These are phyloP conservation scores for Machaerirhynchus nigripectus DNA, from an alignment of 2,113 vertebrate genomes.

Conservation along the genomic window DNA sequence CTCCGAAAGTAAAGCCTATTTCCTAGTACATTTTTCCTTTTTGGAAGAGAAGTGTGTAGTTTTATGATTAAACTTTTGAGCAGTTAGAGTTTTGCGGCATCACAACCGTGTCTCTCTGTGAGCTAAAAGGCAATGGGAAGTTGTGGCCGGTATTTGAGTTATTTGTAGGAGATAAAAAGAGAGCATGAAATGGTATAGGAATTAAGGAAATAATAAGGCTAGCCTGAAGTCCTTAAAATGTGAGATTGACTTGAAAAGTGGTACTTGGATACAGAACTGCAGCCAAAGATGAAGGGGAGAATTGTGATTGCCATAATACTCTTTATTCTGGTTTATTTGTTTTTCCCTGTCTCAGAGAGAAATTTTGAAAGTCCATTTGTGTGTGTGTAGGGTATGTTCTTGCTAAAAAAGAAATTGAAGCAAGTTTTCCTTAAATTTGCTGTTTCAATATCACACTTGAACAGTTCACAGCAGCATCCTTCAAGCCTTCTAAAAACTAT, in stretches of 20 bases:
- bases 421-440: slow-evolving; percentile 24
- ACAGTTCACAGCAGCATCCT: slow-evolving; percentile 48
- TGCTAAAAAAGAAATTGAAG: slow-evolving; percentile 31
- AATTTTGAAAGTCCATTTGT: neutral
- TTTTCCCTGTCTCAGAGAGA: neutral
- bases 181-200: neutral
- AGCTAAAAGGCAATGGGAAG: neutral
- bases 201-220: neutral
- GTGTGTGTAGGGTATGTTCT: neutral
- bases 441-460: slow-evolving; percentile 53
- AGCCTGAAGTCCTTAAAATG: neutral
- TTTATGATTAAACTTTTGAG: slow-evolving; percentile 19
- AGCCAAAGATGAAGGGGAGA: neutral
- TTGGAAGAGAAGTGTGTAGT: neutral
- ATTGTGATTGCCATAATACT: neutral
- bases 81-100: neutral
- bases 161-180: neutral
- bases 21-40: neutral
- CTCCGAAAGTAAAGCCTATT: neutral
- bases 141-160: neutral
- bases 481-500: slow-evolving; percentile 38
- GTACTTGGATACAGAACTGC: neutral
- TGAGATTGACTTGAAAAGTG: neutral
- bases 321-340: neutral
- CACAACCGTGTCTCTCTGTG: neutral